Base-by-base conservation (phyloP, 2,888 invertebrate genomes). In the Ectemnius cavifrons region DNA sequence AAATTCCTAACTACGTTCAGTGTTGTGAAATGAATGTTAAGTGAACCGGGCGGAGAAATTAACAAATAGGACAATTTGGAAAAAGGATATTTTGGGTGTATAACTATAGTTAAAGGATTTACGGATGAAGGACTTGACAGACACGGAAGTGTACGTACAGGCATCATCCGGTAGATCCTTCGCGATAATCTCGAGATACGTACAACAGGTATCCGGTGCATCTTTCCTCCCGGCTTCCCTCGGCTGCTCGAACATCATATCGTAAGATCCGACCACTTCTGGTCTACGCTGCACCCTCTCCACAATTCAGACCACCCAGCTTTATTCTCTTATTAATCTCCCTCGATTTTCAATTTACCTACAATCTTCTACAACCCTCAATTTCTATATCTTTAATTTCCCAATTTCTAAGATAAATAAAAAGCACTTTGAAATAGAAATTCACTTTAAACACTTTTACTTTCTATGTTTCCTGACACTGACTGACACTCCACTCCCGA, bases 151-250 rank as follows among this genome's bases (percentile, higher is more conserved):
- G 60, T 77, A 73, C 75, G 67, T 77, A 75, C 77, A 45, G 47
- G 20, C 66, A 60, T 64, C 76, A 67, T 76, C 72, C 76, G 75
- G 75, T 23, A 69, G 77, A 75, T 77, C 72, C 73, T 64, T 46
- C 67, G 47, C 67, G 77, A 77, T 72, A 75, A 75, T 75, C 67
- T 60, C 58, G 37, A 65, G 69, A 23, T 70, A 71, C 49, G 63
- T 27, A 67, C 62, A 77, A 77, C 72, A 73, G 69, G 69, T 70
- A 75, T 77, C 72, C 75, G 66, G 64, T 62, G 69, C 58, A 67
- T 72, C 66, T 72, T 75, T 61, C 63, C 59, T 6, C n/a, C 57
- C 67, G 20, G 37, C 46, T 61, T 58, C 64, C 61, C 52, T 71
- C 60, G 56, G n/a, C 58, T 75, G 72, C 27, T 45, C 56, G 4